Evolutionary conservation across 2,113 vertebrate species (phyloP), one percentile per base, ranked within the genome.

Genomic region (Chloropsis cyanopogon): DNA sequence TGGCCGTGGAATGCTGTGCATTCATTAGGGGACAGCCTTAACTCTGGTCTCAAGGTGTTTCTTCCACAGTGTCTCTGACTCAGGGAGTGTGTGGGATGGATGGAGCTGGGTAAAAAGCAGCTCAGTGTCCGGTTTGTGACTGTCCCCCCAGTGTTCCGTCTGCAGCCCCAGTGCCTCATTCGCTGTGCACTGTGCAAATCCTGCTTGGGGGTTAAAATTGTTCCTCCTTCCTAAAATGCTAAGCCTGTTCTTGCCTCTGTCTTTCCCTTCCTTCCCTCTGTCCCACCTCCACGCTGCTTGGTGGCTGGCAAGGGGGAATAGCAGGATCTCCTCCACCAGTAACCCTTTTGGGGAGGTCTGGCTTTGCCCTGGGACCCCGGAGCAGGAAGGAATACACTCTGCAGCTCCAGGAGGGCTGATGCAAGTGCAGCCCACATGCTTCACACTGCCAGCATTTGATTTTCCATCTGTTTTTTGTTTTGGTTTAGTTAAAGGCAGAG

Each of bases 391-490:
- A 95, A 80, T 60, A 49, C 23, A 23, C 75, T 78, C 63, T 25
- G 63, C 82, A 79, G 53, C 78, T 79, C 78, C 82, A 61, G 92
- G 68, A 80, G 85, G 59, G 79, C 79, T 92, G 85, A 60, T 88
- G 89, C 68, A 79, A 95, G 92, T 57, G 71, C 94, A 94, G 63
- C 93, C 90, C 93, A 95, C 93, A 39, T 93, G 88, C 82, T 79
- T 90, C 85, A 21, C 16, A 2, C 83, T 92, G 83, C 88, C 93
- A 96, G 95, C 86, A 52, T 84, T 94, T 92, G 64, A 71, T 95
- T 95, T 88, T 90, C 93, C 93, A 93, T 94, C 95, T 96, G 96
- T 54, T 96, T 95, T 93, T 92, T 96, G 93, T 96, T 96, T 96
- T 92, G 93, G 89, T 94, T 93, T 53, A 22, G 61, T 89, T 86